Percentiles rank a stretch among this genome's conserved stretches.
Evolutionary conservation across 2,888 invertebrate genomes (phyloP).

Genomic region (Chrysolina oricalcia): DNA sequence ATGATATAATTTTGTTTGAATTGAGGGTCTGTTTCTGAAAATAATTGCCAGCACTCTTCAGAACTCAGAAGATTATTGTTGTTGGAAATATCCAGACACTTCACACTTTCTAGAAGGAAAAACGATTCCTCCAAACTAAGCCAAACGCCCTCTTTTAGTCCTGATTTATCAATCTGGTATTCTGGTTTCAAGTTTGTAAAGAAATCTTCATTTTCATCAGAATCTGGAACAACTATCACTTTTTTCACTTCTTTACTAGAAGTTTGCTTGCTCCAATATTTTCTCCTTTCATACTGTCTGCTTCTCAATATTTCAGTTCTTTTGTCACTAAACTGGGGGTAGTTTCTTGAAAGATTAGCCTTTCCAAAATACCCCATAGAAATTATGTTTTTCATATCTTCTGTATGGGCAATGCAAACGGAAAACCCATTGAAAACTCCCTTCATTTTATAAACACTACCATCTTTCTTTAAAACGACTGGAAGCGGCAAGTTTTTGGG

Average conservation of each 20-base stretch:
- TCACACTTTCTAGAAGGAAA: conserved; percentile 80
- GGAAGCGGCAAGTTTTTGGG: conserved; percentile 68
- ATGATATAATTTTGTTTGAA: conserved; percentile 84
- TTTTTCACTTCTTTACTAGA: conserved; percentile 61
- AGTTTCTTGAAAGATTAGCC: conserved; percentile 72
- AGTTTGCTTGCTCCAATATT: conserved; percentile 62
- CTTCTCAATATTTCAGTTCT: conserved; percentile 74
- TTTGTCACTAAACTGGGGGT: conserved; percentile 67
- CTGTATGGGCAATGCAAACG: conserved; percentile 77
- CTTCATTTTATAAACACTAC: conserved; percentile 74
- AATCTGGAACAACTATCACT: conserved; percentile 79
- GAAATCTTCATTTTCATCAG: conserved; percentile 79
- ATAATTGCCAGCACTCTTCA: conserved; percentile 76
- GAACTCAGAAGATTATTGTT: conserved; percentile 73
- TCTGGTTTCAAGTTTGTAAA: conserved; percentile 76
- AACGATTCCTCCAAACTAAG: conserved; percentile 86
- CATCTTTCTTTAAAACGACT: conserved; percentile 69
- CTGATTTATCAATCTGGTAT: conserved; percentile 76
- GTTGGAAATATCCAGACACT: conserved; percentile 78
- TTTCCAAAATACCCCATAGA: conserved; percentile 87
- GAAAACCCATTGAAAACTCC: conserved; percentile 81
- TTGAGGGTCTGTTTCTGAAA: conserved; percentile 74
- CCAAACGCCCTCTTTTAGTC: conserved; percentile 78
- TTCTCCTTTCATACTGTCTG: conserved; percentile 77
- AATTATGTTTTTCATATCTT: conserved; percentile 77